A percentile compares a stretch with the other conserved stretches of the same genome.
phyloP scores from a whole-genome alignment of 2,888 invertebrate genomes.

The Thera obeliscata region DNA sequence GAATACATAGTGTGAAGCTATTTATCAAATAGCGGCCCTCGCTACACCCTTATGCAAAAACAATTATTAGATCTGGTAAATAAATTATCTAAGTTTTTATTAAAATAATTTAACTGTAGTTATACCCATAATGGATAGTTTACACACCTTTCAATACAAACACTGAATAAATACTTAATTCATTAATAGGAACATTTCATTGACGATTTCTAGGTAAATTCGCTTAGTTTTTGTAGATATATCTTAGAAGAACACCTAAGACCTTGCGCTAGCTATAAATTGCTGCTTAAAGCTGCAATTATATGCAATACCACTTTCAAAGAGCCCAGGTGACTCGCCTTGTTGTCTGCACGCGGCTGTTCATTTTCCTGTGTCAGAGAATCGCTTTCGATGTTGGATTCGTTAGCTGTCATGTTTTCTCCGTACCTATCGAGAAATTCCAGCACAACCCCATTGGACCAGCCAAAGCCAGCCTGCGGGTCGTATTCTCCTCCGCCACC shows the following conservation, averaged over 20 bases:
- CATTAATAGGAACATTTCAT: neutral
- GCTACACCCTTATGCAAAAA: no score
- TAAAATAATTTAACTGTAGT: no score
- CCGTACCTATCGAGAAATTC: conserved; percentile 87
- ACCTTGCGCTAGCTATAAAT: conserved; percentile 18
- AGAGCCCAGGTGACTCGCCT: conserved; percentile 14
- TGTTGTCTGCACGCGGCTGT: conserved; percentile 21
- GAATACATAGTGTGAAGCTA: no score
- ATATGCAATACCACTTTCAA: conserved; percentile 23
- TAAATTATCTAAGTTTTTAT: no score
- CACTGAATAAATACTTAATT: neutral
- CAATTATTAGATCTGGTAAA: no score
- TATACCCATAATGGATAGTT: no score
- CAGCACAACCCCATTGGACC: conserved; percentile 90
- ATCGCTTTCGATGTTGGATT: conserved; percentile 7
- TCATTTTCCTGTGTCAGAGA: conserved; percentile 8
- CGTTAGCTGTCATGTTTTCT: conserved; percentile 65
- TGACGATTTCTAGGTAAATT: conserved; percentile 11
- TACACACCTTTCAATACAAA: no score
- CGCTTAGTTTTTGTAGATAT: conserved; percentile 4
- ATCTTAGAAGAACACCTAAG: neutral
- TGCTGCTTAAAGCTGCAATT: neutral
- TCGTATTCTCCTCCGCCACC: conserved; percentile 92
- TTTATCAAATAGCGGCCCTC: no score
- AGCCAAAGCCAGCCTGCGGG: conserved; percentile 91